Evolutionary conservation across 2,888 invertebrate species (phyloP).

Genomic region (Acanthacorydalis orientalis): DNA sequence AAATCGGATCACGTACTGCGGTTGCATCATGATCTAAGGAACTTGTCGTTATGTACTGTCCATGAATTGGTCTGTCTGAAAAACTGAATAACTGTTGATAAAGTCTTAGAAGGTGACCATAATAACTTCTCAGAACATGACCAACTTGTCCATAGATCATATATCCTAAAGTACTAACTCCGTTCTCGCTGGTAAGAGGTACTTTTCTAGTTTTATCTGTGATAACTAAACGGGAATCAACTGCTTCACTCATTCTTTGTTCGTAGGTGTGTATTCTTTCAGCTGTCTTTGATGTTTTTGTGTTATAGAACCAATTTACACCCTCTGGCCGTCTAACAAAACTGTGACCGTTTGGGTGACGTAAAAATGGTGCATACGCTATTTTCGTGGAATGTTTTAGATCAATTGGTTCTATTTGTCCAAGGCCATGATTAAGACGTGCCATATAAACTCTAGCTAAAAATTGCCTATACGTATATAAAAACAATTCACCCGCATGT

Average conservation of each 20-base stretch:
- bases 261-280: constrained; percentile 37
- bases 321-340: constrained; percentile 38
- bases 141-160: constrained; percentile 45
- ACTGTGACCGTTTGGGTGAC: constrained; percentile 44
- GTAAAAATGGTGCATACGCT: constrained; percentile 45
- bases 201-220: not conserved
- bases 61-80: constrained; percentile 17
- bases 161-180: constrained; percentile 44
- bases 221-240: not conserved
- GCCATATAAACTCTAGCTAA: constrained; percentile 58
- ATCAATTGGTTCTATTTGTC: constrained; percentile 42
- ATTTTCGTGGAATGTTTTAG: constrained; percentile 23
- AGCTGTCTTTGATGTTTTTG: constrained; percentile 28
- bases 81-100: constrained; percentile 33
- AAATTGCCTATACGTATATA: constrained; percentile 48
- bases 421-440: constrained; percentile 49
- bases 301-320: constrained; percentile 26
- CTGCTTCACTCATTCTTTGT: constrained; percentile 17
- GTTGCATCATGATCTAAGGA: constrained; percentile 47
- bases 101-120: constrained; percentile 32
- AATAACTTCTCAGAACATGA: constrained; percentile 39
- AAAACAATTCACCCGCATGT: constrained; percentile 44
- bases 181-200: constrained; percentile 21
- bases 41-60: constrained; percentile 36
- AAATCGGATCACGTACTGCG: constrained; percentile 47